These are phyloP conservation scores for Apamea crenata DNA, from an alignment of 2,888 invertebrate genomes.

Conservation along the genomic window DNA sequence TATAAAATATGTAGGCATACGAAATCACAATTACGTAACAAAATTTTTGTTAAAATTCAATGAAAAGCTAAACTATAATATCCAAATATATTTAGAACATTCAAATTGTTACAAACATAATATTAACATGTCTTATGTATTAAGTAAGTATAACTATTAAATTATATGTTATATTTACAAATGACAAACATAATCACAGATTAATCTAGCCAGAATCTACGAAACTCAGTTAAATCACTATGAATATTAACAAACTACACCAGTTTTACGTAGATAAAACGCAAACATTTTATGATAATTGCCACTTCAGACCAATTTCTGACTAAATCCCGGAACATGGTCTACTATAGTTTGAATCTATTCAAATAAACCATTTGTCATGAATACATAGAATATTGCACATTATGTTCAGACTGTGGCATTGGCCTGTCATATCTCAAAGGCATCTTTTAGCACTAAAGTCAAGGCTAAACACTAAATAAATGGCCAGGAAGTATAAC, in stretches of 20 bases:
- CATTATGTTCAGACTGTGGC: slow-evolving; percentile 26
- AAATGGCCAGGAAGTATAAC: slow-evolving; percentile 62
- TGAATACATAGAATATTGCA: slow-evolving; percentile 27
- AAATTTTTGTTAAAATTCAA: too few relatives aligned
- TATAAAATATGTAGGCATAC: too few relatives aligned
- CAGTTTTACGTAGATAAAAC: background rate
- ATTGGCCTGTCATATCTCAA: slow-evolving; percentile 61
- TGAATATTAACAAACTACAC: background rate
- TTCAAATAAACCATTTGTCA: slow-evolving; percentile 6
- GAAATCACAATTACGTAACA: too few relatives aligned
- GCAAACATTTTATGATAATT: background rate
- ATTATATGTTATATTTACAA: too few relatives aligned
- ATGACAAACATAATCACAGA: too few relatives aligned
- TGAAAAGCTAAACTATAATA: too few relatives aligned
- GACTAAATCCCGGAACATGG: slow-evolving; percentile 2
- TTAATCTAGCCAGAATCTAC: background rate
- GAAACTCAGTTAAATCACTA: background rate
- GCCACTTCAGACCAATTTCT: background rate
- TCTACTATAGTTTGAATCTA: background rate
- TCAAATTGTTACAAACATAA: too few relatives aligned
- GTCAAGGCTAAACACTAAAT: slow-evolving; percentile 58
- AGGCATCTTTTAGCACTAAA: slow-evolving; percentile 61
- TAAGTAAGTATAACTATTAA: too few relatives aligned
- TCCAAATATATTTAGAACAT: too few relatives aligned
- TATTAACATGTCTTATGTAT: too few relatives aligned